phyloP scores from a whole-genome alignment of 1,140 invertebrate genomes.

The Lethrus apterus region DNA sequence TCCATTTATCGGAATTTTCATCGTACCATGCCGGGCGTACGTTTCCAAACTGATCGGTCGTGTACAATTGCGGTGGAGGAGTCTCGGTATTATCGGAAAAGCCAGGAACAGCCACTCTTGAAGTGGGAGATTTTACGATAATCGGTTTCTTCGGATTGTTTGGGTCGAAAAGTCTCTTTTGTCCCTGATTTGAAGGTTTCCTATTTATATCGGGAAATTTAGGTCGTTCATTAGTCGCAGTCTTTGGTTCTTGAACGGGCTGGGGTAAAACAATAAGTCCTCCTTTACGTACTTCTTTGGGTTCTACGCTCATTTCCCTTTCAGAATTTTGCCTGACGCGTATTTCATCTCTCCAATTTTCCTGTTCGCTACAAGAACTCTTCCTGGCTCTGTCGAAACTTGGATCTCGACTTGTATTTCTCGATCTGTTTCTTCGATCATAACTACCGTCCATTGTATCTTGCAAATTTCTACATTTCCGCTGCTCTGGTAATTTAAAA shows the following conservation, averaged over 20 bases:
- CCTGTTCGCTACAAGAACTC: constrained; percentile 19
- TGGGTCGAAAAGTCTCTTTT: constrained; percentile 56
- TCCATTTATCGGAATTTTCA: constrained; percentile 47
- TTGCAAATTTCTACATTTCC: constrained; percentile 23
- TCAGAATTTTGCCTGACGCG: constrained; percentile 29
- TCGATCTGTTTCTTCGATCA: constrained; percentile 28
- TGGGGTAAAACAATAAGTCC: constrained; percentile 30
- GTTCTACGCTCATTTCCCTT: constrained; percentile 8
- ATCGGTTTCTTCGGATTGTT: constrained; percentile 65
- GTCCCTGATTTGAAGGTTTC: constrained; percentile 18
- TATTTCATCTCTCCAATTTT: constrained; percentile 38
- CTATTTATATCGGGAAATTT: constrained; percentile 23
- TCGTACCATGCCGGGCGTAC: constrained; percentile 49
- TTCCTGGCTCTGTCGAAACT: constrained; percentile 33
- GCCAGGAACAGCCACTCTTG: constrained; percentile 36
- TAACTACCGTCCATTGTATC: constrained; percentile 30
- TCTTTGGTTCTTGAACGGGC: constrained; percentile 11
- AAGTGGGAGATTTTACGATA: constrained; percentile 48
- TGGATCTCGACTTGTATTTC: constrained; percentile 32
- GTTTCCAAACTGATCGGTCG: constrained; percentile 45
- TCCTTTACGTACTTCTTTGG: constrained; percentile 21
- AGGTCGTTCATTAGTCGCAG: constrained; percentile 10
- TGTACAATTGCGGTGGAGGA: constrained; percentile 31
- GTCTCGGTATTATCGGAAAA: constrained; percentile 31
- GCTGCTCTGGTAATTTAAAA: constrained; percentile 33